Conservation (phyloP, 2,113 vertebrate species). For the Phaetusa simplex region DNA sequence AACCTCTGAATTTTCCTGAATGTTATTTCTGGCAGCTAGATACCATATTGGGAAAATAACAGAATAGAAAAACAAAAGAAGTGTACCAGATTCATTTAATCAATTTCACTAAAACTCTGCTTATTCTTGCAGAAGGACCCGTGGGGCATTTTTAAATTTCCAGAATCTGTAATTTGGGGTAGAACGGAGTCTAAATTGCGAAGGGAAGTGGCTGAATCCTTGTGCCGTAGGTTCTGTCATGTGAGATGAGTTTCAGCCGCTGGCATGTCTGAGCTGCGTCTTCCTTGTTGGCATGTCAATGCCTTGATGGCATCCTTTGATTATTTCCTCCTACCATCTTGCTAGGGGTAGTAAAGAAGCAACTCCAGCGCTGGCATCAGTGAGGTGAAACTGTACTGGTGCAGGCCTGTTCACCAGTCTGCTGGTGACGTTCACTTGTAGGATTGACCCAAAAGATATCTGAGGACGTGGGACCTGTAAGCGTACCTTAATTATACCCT, state of each 20-base stretch:
- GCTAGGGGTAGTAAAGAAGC: neutral
- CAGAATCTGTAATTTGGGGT: neutral
- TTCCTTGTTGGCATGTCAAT: neutral
- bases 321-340: neutral
- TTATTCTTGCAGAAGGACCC: neutral
- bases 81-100: neutral
- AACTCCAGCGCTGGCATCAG: neutral
- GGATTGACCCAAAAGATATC: neutral
- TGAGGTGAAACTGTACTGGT: neutral
- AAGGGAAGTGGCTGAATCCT: neutral
- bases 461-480: neutral
- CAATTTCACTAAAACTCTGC: neutral
- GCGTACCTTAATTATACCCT: neutral
- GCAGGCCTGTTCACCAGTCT: neutral
- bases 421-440: neutral
- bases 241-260: neutral
- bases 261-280: neutral
- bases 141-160: neutral
- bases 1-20: neutral
- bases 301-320: neutral
- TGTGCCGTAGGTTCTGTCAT: neutral
- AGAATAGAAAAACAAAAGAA: neutral
- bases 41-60: neutral
- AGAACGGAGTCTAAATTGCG: fast-evolving
- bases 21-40: neutral